These are phyloP conservation scores for Coelinius sp. DNA, from an alignment of 2,888 invertebrate genomes.

Conservation along the genomic window DNA sequence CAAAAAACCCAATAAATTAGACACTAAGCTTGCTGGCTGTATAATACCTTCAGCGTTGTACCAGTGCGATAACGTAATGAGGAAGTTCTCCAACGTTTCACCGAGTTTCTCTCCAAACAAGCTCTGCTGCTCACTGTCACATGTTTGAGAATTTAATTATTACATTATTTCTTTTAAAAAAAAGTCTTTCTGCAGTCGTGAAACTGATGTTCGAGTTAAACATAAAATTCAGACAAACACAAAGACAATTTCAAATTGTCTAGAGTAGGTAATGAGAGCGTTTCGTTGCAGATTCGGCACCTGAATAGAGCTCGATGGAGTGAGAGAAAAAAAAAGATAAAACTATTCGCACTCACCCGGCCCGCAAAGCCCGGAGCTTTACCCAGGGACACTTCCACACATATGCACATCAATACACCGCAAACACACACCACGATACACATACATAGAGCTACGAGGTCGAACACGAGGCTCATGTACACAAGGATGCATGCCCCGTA, in stretches of 20 bases:
- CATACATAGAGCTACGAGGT: background rate
- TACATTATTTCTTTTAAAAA: too few species aligned
- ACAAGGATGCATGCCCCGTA: background rate
- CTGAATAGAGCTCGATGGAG: background rate
- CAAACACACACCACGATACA: background rate
- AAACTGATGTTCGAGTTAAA: too few species aligned
- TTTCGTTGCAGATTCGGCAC: slow-evolving; percentile 25
- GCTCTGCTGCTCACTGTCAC: background rate
- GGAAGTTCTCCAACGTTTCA: background rate
- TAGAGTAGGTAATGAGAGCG: background rate
- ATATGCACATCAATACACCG: background rate
- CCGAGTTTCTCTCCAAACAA: background rate
- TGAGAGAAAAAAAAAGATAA: background rate
- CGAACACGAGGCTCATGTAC: slow-evolving; percentile 25
- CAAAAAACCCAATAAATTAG: background rate
- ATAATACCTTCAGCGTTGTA: background rate
- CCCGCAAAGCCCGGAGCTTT: slow-evolving; percentile 2
- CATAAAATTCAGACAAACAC: too few species aligned
- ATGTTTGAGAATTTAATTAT: background rate
- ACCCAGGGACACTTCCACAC: background rate
- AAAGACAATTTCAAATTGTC: background rate
- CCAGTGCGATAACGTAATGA: slow-evolving; percentile 19
- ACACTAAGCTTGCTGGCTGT: background rate
- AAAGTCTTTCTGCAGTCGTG: too few species aligned
- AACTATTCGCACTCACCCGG: background rate